Conservation (phyloP, 1,140 invertebrate species). For the Meteorus sp. region DNA sequence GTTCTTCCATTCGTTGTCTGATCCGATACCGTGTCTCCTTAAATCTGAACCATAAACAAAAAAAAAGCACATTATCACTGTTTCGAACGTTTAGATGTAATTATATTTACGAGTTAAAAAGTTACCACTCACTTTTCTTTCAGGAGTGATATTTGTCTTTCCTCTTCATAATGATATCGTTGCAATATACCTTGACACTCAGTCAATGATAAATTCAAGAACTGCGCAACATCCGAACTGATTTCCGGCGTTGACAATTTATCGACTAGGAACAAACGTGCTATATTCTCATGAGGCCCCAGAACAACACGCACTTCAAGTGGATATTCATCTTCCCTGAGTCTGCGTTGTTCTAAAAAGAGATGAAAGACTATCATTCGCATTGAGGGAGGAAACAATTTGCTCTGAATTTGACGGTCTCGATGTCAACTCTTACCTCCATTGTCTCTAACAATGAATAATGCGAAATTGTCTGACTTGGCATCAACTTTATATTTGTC, state of each 20-base stretch:
- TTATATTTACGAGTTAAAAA: conserved; percentile 4
- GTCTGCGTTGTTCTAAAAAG: conserved; percentile 69
- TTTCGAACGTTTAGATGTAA: background rate
- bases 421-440: conserved; percentile 64
- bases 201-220: conserved; percentile 76
- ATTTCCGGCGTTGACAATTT: conserved; percentile 73
- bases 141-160: conserved; percentile 69
- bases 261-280: conserved; percentile 80
- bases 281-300: conserved; percentile 82
- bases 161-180: conserved; percentile 78
- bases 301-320: conserved; percentile 75
- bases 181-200: conserved; percentile 79
- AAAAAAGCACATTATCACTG: conserved; percentile 23
- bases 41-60: conserved; percentile 60
- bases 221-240: conserved; percentile 80
- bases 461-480: conserved; percentile 75
- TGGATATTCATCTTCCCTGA: conserved; percentile 80
- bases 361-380: conserved; percentile 15
- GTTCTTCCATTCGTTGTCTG: conserved; percentile 71
- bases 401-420: too few species aligned
- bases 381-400: too few species aligned
- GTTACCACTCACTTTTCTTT: conserved; percentile 67
- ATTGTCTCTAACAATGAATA: conserved; percentile 82
- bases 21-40: conserved; percentile 69
- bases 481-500: conserved; percentile 89